Percentiles rank a stretch among this genome's conserved stretches.
phyloP scores from a whole-genome alignment of 2,888 invertebrate genomes.

The Phyto melanocephala region DNA sequence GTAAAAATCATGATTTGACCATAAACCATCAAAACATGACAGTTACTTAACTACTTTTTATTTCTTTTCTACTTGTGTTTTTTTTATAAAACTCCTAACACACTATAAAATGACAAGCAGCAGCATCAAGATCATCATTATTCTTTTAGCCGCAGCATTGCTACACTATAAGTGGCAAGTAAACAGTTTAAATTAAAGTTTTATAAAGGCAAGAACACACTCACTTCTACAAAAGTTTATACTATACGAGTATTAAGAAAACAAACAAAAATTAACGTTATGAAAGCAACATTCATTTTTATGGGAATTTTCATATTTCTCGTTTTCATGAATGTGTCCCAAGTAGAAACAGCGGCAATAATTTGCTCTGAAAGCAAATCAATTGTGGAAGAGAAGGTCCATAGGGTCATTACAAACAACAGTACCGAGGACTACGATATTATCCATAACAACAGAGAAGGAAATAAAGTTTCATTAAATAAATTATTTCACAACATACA shows the following conservation, averaged over 20 bases:
- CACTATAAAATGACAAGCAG: neutral
- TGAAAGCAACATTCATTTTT: constrained; percentile 20
- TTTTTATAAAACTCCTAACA: neutral
- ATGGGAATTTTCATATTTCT: constrained; percentile 10
- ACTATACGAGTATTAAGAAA: neutral
- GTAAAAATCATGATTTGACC: constrained; percentile 44
- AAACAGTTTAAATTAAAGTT: constrained; percentile 46
- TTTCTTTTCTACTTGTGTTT: neutral
- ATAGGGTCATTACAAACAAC: neutral
- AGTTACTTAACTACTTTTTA: constrained; percentile 49
- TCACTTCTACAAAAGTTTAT: neutral
- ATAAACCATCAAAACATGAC: constrained; percentile 41
- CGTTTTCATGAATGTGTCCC: neutral
- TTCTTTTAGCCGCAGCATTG: constrained; percentile 10
- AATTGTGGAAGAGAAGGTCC: neutral
- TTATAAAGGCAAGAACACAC: constrained; percentile 22
- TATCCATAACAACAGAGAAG: neutral
- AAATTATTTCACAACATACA: constrained; percentile 73
- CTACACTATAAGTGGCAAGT: neutral
- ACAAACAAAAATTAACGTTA: neutral
- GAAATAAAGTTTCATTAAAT: constrained; percentile 70
- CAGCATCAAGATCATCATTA: neutral
- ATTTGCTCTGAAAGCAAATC: constrained; percentile 15
- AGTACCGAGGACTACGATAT: neutral
- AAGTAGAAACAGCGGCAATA: constrained; percentile 29